Percentiles rank a stretch among this genome's conserved stretches.
These are phyloP conservation scores for Drosophila histrio DNA, from an alignment of 2,888 invertebrate species.

Conservation along the genomic window DNA sequence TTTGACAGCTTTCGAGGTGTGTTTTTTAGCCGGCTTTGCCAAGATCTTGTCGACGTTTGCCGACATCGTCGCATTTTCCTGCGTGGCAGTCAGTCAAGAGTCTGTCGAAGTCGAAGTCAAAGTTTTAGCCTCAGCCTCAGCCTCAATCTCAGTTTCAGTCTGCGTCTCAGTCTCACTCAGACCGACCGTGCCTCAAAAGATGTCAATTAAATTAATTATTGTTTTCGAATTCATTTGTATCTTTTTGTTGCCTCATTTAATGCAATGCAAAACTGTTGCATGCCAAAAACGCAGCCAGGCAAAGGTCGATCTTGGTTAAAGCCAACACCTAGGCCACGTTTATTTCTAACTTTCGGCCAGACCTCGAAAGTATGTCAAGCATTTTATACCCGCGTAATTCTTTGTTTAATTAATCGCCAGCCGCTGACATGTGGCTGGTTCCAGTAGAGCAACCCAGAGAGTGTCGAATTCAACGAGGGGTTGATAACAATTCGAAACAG, in stretches of 20 bases:
- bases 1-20: constrained; percentile 79
- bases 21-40: constrained; percentile 58
- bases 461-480: constrained; percentile 49
- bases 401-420: constrained; percentile 76
- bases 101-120: constrained; percentile 50
- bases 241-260: constrained; percentile 51
- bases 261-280: constrained; percentile 74
- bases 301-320: constrained; percentile 54
- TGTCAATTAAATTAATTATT: constrained; percentile 84
- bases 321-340: constrained; percentile 63
- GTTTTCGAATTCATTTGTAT: constrained; percentile 53
- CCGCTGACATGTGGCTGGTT: constrained; percentile 76
- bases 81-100: constrained; percentile 76
- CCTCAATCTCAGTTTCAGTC: constrained; percentile 32
- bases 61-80: constrained; percentile 76
- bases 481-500: constrained; percentile 57
- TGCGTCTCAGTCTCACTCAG: constrained; percentile 13
- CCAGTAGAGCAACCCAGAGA: constrained; percentile 65
- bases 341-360: constrained; percentile 40
- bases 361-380: constrained; percentile 81
- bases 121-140: constrained; percentile 22
- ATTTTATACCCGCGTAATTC: constrained; percentile 82
- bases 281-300: constrained; percentile 30
- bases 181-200: constrained; percentile 79
- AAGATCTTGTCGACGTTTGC: constrained; percentile 70